phyloP scores from a whole-genome alignment of 2,797 vertebrate genomes.

The Danionella dracula region DNA sequence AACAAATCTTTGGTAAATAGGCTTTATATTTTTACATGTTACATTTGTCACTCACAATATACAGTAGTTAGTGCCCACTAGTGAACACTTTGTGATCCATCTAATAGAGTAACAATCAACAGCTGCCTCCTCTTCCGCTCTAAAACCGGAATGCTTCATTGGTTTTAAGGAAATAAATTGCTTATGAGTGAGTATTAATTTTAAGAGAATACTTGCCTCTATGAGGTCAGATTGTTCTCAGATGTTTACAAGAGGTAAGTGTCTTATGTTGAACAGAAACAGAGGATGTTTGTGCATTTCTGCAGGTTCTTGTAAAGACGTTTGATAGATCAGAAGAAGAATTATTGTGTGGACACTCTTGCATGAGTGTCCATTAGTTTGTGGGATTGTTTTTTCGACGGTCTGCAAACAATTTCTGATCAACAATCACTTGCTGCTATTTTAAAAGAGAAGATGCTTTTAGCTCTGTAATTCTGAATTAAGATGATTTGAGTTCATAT shows the following conservation, averaged over 20 bases:
- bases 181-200: not conserved
- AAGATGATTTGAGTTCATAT: slow-evolving; percentile 33
- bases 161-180: slow-evolving; percentile 3
- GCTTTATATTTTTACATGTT: too few species aligned
- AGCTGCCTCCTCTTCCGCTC: slow-evolving; percentile 2
- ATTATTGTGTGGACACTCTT: too few species aligned
- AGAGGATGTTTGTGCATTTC: not conserved
- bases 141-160: slow-evolving; percentile 24
- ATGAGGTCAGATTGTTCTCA: not conserved
- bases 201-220: not conserved
- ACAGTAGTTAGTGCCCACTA: slow-evolving; percentile 11
- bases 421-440: not conserved
- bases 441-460: slow-evolving; percentile 24
- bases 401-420: not conserved
- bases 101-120: slow-evolving; percentile 21
- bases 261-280: not conserved
- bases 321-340: not conserved
- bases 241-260: slow-evolving; percentile 7
- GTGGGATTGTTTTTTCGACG: not conserved
- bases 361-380: not conserved
- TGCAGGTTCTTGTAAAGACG: not conserved
- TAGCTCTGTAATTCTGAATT: slow-evolving; percentile 16
- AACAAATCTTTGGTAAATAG: not conserved
- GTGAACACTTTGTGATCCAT: slow-evolving; percentile 26
- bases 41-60: not conserved